Conservation (phyloP, 1,140 invertebrate genomes). For the Trachymyrmex septentrionalis region DNA sequence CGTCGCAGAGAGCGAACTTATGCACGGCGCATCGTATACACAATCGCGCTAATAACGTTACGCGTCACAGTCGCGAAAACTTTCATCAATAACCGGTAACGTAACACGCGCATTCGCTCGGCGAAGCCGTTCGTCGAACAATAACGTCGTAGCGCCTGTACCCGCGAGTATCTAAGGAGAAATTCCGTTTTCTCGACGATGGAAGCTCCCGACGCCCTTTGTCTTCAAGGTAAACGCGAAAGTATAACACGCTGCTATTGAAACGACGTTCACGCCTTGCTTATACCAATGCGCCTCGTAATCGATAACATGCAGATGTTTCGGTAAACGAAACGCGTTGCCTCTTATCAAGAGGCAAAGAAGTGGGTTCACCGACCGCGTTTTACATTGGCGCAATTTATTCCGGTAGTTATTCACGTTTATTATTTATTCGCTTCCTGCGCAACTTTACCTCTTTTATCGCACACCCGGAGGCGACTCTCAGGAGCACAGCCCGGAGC, state of each 20-base stretch:
- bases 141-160: conserved; percentile 37
- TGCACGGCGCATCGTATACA: not conserved
- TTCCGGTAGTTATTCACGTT: conserved; percentile 61
- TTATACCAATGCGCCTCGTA: not conserved
- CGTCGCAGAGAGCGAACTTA: conserved; percentile 36
- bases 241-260: conserved; percentile 41
- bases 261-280: conserved; percentile 24
- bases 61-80: conserved; percentile 60
- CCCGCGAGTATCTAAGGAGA: conserved; percentile 48
- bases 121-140: conserved; percentile 32
- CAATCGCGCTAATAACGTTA: conserved; percentile 61
- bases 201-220: conserved; percentile 24
- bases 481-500: conserved; percentile 16
- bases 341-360: not conserved
- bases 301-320: conserved; percentile 51
- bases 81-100: conserved; percentile 63
- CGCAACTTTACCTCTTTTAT: conserved; percentile 64
- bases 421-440: conserved; percentile 70
- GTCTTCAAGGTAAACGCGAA: conserved; percentile 50
- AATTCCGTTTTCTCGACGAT: conserved; percentile 44
- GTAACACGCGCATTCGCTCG: conserved; percentile 39
- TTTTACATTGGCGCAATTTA: conserved; percentile 54
- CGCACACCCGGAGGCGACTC: conserved; percentile 36
- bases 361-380: not conserved
- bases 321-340: conserved; percentile 34